Conservation (phyloP, 2,888 invertebrate genomes). For the Cancer borealis region DNA sequence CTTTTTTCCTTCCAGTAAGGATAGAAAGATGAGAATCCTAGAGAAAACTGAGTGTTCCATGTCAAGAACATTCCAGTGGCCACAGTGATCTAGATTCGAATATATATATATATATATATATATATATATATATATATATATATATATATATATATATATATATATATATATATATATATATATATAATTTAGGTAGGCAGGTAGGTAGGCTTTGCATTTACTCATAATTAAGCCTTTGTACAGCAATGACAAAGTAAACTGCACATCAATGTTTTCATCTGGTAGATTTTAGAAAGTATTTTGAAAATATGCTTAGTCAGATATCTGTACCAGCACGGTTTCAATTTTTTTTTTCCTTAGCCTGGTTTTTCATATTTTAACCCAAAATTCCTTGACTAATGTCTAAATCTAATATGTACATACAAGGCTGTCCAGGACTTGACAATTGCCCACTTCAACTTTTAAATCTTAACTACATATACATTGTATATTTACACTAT, state of each 20-base stretch:
- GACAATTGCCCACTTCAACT: neutral
- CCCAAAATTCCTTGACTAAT: neutral
- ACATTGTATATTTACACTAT: neutral
- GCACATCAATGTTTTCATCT: neutral
- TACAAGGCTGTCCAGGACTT: neutral
- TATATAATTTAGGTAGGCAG: neutral
- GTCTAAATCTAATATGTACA: constrained; percentile 10
- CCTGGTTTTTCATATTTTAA: neutral
- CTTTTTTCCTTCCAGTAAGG: neutral
- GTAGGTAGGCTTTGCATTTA: neutral
- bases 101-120: neutral
- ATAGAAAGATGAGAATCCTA: neutral
- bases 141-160: neutral
- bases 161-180: neutral
- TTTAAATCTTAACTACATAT: neutral
- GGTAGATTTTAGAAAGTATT: neutral
- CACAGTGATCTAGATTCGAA: neutral
- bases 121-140: neutral
- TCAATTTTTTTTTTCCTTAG: neutral
- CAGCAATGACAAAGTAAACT: neutral
- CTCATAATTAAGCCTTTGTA: neutral
- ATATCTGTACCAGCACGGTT: neutral
- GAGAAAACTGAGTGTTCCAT: neutral
- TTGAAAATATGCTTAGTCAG: neutral
- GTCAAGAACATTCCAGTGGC: neutral